Evolutionary conservation across 2,113 vertebrate species (phyloP), one percentile per base, ranked within the genome.

Genomic region (Varanus komodoensis): DNA sequence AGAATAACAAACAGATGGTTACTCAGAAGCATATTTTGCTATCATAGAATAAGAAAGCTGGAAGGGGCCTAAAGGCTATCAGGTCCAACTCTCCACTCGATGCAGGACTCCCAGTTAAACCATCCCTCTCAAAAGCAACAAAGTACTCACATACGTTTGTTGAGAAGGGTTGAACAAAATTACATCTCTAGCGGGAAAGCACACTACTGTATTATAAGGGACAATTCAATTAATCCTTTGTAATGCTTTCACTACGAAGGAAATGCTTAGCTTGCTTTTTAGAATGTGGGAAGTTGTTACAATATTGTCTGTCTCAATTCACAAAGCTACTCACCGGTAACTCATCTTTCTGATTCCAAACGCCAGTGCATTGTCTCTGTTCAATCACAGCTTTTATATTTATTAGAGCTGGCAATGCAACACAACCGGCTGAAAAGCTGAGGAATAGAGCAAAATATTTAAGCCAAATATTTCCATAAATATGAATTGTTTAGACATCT

Each of bases 291-390:
- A 73, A 89, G 15, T 61, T 54, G n/a, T 82, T 77, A 61, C 23
- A 87, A 44, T 29, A 27, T 64, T 64, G 3, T 38, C 68, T 69
- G 29, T 50, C 17, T 4, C 11, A 29, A 69, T 12, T 80, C 83
- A 27, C 90, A 92, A 89, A 12, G 11, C 19, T 61, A 97, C 98
- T 98, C 93, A 98, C 98, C 73, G 98, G 98, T 68, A 98, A 94
- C 54, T 98, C 98, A 2, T 98, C 98, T 90, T 98, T 98, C 96
- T 98, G 98, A 91, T 98, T 98, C 98, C 98, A 98, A 61, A 98
- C 98, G 1, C 98, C 98, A 1, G 98, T 98, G 94, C 98, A 98
- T 95, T 98, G 98, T 89, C 98, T 97, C 89, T 98, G 98, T 73
- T 98, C 98, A 75, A 98, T 98, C 82, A 98, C 98, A 3, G 98